A percentile compares a stretch with the other conserved stretches of the same genome.
phyloP scores from a whole-genome alignment of 2,113 vertebrate genomes.

The Triplophysa tibetana region DNA sequence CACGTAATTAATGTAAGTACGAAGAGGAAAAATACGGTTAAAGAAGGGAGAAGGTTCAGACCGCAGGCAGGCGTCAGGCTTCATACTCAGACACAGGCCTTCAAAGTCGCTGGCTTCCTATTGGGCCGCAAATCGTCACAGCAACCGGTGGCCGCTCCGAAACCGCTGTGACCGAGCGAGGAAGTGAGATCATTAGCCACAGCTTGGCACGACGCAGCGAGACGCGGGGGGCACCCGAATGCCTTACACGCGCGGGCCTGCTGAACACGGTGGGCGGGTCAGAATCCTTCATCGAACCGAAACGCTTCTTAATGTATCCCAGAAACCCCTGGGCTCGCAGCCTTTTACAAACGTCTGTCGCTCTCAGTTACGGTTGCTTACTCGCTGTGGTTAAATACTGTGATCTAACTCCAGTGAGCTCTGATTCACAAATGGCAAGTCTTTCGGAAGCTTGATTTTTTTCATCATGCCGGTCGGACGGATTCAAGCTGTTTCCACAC shows the following conservation, averaged over 20 bases:
- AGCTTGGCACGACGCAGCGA: constrained; percentile 69
- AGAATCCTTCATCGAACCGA: constrained; percentile 49
- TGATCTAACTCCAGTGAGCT: constrained; percentile 18
- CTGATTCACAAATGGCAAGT: constrained; percentile 17
- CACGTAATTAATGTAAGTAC: background rate
- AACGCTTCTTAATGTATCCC: constrained; percentile 43
- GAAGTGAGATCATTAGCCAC: constrained; percentile 78
- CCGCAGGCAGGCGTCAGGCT: constrained; percentile 35
- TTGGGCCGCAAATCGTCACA: constrained; percentile 73
- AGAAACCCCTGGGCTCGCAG: constrained; percentile 20
- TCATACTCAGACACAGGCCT: constrained; percentile 53
- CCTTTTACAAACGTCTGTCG: constrained; percentile 22
- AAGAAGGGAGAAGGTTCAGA: constrained; percentile 43
- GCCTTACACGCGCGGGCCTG: constrained; percentile 56
- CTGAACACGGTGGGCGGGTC: constrained; percentile 61
- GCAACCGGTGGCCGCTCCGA: constrained; percentile 68
- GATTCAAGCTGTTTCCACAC: constrained; percentile 31
- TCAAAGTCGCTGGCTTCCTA: constrained; percentile 65
- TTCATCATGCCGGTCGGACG: background rate
- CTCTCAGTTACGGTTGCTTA: constrained; percentile 37
- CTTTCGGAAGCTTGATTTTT: constrained; percentile 30
- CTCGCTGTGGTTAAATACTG: constrained; percentile 34
- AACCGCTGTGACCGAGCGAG: constrained; percentile 74
- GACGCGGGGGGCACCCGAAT: constrained; percentile 68
- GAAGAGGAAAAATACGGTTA: background rate